A percentile compares a stretch with the other conserved stretches of the same genome.
Conservation (phyloP, 92 coral and sea anemone species). For the Heteractis magnifica region DNA sequence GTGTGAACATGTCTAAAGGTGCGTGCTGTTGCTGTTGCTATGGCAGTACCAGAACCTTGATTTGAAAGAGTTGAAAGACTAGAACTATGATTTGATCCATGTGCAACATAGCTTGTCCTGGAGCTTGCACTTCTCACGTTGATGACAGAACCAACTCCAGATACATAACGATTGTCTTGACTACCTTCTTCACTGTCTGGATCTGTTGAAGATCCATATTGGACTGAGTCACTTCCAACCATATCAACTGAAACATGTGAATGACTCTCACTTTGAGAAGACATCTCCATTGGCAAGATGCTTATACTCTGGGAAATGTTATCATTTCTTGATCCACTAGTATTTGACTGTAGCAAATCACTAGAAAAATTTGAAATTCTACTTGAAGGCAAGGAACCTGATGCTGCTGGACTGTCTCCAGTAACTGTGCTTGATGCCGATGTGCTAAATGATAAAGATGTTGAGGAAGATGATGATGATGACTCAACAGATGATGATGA, state of each 20-base stretch:
- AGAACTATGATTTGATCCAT: constrained; percentile 59
- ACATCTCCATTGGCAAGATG: constrained; percentile 8
- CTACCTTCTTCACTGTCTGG: not conserved
- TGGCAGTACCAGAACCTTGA: constrained; percentile 73
- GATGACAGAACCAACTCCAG: constrained; percentile 67
- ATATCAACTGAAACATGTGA: constrained; percentile 3
- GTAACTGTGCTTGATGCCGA: constrained; percentile 2
- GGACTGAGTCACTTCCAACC: constrained; percentile 8
- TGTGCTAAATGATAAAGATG: constrained; percentile 9
- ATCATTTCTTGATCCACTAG: constrained; percentile 10
- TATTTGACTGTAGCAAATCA: constrained; percentile 1
- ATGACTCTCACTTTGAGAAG: constrained; percentile 6
- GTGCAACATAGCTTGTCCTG: constrained; percentile 56
- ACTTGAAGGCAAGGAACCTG: not conserved
- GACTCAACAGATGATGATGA: not conserved
- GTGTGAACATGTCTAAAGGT: constrained; percentile 86
- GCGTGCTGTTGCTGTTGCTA: constrained; percentile 90
- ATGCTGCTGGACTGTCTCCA: not conserved
- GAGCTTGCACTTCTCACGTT: constrained; percentile 62
- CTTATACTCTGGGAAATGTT: constrained; percentile 31
- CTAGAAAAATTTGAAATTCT: not conserved
- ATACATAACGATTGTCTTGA: constrained; percentile 39
- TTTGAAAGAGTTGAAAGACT: constrained; percentile 57
- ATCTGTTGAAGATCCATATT: not conserved
- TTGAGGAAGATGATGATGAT: not conserved